A percentile compares a stretch with the other conserved stretches of the same genome.
Evolutionary conservation across 2,888 invertebrate genomes (phyloP).

Genomic region (Panopea generosa): DNA sequence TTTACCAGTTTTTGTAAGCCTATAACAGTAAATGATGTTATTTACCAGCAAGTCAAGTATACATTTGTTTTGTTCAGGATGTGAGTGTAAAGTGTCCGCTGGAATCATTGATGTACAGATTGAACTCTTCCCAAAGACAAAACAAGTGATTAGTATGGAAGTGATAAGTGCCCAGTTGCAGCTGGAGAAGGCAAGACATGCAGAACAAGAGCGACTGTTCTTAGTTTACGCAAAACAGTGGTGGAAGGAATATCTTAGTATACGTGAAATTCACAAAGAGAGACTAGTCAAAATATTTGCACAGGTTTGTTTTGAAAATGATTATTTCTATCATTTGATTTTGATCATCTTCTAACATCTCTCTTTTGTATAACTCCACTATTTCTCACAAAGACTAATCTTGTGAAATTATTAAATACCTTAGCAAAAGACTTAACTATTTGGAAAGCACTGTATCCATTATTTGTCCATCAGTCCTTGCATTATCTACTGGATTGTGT

Average conservation of each 20-base stretch:
- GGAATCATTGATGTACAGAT: conserved; percentile 83
- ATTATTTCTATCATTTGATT: too few species aligned
- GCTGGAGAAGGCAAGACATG: conserved; percentile 80
- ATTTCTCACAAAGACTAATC: too few species aligned
- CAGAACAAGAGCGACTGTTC: conserved; percentile 84
- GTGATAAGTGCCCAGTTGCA: conserved; percentile 81
- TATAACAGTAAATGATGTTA: too few species aligned
- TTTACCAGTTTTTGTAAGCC: too few species aligned
- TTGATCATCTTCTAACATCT: too few species aligned
- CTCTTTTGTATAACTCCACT: too few species aligned
- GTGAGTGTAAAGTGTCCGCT: conserved; percentile 82
- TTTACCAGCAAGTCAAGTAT: too few species aligned
- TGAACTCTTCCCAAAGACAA: conserved; percentile 81
- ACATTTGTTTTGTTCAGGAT: conserved; percentile 74
- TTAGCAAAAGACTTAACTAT: too few species aligned
- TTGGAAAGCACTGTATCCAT: too few species aligned
- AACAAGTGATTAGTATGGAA: conserved; percentile 74
- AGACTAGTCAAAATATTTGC: conserved; percentile 85
- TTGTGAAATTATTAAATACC: too few species aligned
- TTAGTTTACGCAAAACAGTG: conserved; percentile 85
- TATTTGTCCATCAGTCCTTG: too few species aligned
- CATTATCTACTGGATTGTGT: too few species aligned
- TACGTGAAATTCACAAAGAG: conserved; percentile 81
- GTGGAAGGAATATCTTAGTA: conserved; percentile 85
- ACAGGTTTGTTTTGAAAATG: conserved; percentile 71